A percentile compares a stretch with the other conserved stretches of the same genome.
These are phyloP conservation scores for Salminus brasiliensis DNA, from an alignment of 2,113 vertebrate species.

Conservation along the genomic window DNA sequence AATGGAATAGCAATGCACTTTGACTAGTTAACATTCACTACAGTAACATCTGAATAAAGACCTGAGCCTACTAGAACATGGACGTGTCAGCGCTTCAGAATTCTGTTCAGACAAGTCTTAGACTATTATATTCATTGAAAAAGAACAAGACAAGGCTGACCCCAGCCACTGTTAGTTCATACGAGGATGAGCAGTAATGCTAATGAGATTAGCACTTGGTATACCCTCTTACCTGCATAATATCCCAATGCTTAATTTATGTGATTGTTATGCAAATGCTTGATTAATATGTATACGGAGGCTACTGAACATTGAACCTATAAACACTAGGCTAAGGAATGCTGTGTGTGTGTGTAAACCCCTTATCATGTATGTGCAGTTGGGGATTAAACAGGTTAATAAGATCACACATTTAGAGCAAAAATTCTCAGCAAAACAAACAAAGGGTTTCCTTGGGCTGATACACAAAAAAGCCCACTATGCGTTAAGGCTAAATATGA, in stretches of 20 bases:
- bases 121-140: constrained; percentile 68
- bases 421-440: constrained; percentile 62
- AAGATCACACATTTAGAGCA: constrained; percentile 69
- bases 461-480: constrained; percentile 57
- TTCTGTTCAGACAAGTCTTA: constrained; percentile 77
- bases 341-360: constrained; percentile 57
- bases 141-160: constrained; percentile 71
- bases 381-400: constrained; percentile 72
- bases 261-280: background rate
- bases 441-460: constrained; percentile 64
- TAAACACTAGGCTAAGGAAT: constrained; percentile 19
- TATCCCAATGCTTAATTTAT: background rate
- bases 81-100: constrained; percentile 74
- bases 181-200: constrained; percentile 69
- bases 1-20: constrained; percentile 51
- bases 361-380: constrained; percentile 68
- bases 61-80: constrained; percentile 72
- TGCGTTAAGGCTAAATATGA: constrained; percentile 9
- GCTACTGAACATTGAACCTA: background rate
- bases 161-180: constrained; percentile 74
- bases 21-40: constrained; percentile 75
- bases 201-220: constrained; percentile 62
- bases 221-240: background rate
- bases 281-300: constrained; percentile 3
- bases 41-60: constrained; percentile 61